Percentiles rank a stretch among this genome's conserved stretches.
These are phyloP conservation scores for Tokudaia tokunoshimensis DNA, from an alignment of 2,797 vertebrate genomes.

Conservation along the genomic window DNA sequence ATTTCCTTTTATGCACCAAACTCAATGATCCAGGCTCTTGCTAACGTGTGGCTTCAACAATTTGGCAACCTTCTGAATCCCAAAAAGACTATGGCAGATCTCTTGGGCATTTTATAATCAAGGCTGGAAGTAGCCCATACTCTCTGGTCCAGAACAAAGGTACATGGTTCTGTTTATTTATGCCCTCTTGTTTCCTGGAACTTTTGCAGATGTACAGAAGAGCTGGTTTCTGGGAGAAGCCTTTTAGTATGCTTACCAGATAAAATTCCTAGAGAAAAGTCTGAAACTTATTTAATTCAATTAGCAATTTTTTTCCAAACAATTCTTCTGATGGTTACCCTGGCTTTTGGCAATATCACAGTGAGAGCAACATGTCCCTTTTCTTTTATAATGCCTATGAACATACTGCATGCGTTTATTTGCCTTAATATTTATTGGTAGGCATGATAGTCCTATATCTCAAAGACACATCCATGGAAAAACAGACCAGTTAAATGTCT, in stretches of 20 bases:
- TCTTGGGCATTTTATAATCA: not conserved
- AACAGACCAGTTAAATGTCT: not conserved
- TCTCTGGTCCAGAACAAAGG: not conserved
- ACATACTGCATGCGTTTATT: not conserved
- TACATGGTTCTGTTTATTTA: not conserved
- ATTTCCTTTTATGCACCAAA: not conserved
- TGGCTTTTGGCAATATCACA: constrained; percentile 13
- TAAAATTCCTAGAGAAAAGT: constrained; percentile 1
- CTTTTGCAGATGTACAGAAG: not conserved
- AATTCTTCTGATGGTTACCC: constrained; percentile 3
- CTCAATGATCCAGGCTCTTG: not conserved
- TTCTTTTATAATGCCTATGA: not conserved
- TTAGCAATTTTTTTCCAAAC: not conserved
- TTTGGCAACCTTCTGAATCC: not conserved
- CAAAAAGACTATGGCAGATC: not conserved
- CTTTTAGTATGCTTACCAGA: not conserved
- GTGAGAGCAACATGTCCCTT: not conserved
- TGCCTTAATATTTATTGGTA: not conserved
- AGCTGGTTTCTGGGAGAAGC: not conserved
- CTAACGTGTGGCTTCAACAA: not conserved
- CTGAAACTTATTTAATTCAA: constrained; percentile 8
- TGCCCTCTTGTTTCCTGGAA: not conserved
- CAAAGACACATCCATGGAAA: not conserved
- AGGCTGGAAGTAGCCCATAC: not conserved
- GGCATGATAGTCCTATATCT: not conserved